phyloP scores from a whole-genome alignment of 2,113 vertebrate species.

The Perca fluviatilis region DNA sequence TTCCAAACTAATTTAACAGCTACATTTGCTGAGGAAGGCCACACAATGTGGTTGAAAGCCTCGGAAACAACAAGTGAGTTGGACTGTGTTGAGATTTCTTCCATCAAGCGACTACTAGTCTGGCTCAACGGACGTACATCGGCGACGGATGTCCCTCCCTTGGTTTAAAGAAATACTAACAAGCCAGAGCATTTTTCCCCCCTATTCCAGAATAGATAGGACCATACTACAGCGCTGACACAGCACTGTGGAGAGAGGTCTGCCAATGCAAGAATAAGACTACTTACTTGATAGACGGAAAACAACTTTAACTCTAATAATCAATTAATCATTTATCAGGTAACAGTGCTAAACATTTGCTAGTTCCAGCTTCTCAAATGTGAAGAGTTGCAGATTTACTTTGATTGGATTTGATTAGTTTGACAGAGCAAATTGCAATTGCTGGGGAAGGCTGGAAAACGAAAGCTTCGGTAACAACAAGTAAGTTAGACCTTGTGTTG shows the following conservation, averaged over 20 bases:
- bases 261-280: too few relatives aligned
- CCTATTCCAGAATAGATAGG: too few relatives aligned
- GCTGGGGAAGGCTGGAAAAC: background rate
- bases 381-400: background rate
- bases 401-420: background rate
- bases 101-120: too few relatives aligned
- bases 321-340: background rate
- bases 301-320: background rate
- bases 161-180: too few relatives aligned
- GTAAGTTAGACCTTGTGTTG: background rate
- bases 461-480: background rate
- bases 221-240: too few relatives aligned
- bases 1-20: background rate
- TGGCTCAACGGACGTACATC: too few relatives aligned
- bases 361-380: background rate
- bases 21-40: background rate
- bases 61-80: background rate
- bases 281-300: background rate
- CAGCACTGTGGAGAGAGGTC: too few relatives aligned
- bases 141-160: too few relatives aligned
- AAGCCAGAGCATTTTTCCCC: too few relatives aligned
- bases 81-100: too few relatives aligned
- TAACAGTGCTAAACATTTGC: background rate
- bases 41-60: background rate
- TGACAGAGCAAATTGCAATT: background rate